Conservation (phyloP, 2,888 invertebrate genomes). For the Lepidocyrtoides sp. region DNA sequence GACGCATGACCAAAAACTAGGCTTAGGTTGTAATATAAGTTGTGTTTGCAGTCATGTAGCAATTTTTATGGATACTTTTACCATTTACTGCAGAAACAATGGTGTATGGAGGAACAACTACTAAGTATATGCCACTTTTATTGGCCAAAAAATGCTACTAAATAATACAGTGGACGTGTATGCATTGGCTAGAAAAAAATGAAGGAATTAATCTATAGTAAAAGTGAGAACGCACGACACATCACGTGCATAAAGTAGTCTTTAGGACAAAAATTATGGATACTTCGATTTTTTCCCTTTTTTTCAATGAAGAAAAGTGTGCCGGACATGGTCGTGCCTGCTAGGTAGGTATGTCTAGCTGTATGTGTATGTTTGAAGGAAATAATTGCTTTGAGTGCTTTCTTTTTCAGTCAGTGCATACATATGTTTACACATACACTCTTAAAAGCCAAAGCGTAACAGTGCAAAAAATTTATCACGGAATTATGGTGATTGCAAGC, state of each 20-base stretch:
- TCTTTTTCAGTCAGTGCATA: too few species aligned
- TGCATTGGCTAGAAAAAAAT: not conserved
- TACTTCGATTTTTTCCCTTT: not conserved
- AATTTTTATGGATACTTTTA: not conserved
- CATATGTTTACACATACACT: not conserved
- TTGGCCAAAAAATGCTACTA: not conserved
- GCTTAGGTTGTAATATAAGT: too few species aligned
- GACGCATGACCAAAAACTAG: not conserved
- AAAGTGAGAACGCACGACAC: too few species aligned
- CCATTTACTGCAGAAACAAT: not conserved
- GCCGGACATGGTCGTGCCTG: not conserved
- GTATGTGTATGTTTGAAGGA: not conserved
- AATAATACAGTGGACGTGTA: not conserved
- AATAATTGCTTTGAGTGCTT: not conserved
- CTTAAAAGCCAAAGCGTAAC: not conserved
- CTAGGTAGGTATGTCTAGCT: not conserved
- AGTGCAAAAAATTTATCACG: slow-evolving; percentile 19
- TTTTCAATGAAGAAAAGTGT: not conserved
- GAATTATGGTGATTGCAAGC: slow-evolving; percentile 26
- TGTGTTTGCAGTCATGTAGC: not conserved
- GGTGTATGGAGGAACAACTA: not conserved
- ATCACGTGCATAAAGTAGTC: not conserved
- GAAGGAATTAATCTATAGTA: not conserved
- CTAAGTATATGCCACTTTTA: not conserved
- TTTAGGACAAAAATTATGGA: not conserved